phyloP scores from a whole-genome alignment of 2,888 invertebrate species.

The Tubiluchus corallicola region DNA sequence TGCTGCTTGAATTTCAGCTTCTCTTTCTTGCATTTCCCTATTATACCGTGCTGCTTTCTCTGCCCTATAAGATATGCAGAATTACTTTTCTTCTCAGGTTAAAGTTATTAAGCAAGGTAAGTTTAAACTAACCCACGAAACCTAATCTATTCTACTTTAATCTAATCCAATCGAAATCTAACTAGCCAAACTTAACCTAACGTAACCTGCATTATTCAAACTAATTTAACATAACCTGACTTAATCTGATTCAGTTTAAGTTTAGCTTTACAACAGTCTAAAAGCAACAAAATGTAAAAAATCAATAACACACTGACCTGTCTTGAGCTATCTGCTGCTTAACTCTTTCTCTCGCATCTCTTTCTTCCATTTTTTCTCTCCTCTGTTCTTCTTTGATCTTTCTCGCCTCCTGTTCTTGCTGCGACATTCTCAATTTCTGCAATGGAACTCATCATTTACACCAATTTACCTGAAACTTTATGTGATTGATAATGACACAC shows the following conservation, averaged over 20 bases:
- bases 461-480: conserved; percentile 9
- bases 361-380: conserved; percentile 54
- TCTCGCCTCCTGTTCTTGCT: conserved; percentile 53
- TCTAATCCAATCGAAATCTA: too few relatives aligned
- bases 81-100: conserved; percentile 34
- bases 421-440: conserved; percentile 47
- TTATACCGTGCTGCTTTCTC: conserved; percentile 25
- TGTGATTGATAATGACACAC: not conserved
- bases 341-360: conserved; percentile 52
- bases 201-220: too few relatives aligned
- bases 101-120: too few relatives aligned
- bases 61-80: conserved; percentile 29
- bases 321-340: conserved; percentile 68
- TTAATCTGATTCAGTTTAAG: too few relatives aligned
- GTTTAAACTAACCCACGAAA: too few relatives aligned
- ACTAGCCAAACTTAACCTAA: too few relatives aligned
- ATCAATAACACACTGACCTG: too few relatives aligned
- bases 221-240: too few relatives aligned
- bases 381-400: conserved; percentile 50
- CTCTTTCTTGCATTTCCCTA: conserved; percentile 22
- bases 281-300: too few relatives aligned
- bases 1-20: conserved; percentile 17
- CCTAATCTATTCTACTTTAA: too few relatives aligned
- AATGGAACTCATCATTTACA: conserved; percentile 11
- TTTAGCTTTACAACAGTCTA: too few relatives aligned